Base-by-base conservation (phyloP, 2,113 vertebrate species). In the Hemicordylus capensis region DNA sequence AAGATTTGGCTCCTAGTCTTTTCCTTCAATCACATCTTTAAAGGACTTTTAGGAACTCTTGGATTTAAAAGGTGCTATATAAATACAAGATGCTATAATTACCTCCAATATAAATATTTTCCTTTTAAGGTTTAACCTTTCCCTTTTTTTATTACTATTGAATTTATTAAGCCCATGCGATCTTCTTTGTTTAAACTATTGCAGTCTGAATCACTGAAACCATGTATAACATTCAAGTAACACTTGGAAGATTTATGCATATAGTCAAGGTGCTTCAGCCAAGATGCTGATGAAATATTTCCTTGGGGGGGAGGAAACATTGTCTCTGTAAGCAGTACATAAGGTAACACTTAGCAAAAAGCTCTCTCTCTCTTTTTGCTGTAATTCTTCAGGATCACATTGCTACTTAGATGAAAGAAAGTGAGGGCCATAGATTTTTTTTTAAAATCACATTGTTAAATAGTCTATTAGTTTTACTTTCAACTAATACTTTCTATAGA, bases 41-140 rank as follows among this genome's bases (percentile, higher is more conserved):
- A 90, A 92, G 59, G 76, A 86, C 89, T 91, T 85, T 59, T 79
- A 80, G 76, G 24, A 85, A 79, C 67, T 63, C 89, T 81, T 89
- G 86, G 81, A 81, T 59, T 79, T 92, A 84, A 88, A 91, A 91
- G 91, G 75, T 89, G 72, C 72, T 70, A 22, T 59, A 89, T 93
- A 92, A 94, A 87, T 79, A 72, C 31, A 74, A 64, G 56, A 56
- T 79, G 69, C 89, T 93, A 86, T 80, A 85, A 85, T 93, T 93
- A 61, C 42, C 87, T 93, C 88, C 83, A 93, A 48, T 88, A 90
- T 92, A 94, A 94, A 95, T 94, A 93, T 95, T 95, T 94, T 91
- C 82, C 63, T 90, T 73, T 83, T 86, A 89, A 92, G 93, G 85
- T 78, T 54, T 76, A 89, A 91, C 81, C 85, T 93, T 93, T 93